Conservation (phyloP, 2,888 invertebrate genomes). For the Cheilosia grossa region DNA sequence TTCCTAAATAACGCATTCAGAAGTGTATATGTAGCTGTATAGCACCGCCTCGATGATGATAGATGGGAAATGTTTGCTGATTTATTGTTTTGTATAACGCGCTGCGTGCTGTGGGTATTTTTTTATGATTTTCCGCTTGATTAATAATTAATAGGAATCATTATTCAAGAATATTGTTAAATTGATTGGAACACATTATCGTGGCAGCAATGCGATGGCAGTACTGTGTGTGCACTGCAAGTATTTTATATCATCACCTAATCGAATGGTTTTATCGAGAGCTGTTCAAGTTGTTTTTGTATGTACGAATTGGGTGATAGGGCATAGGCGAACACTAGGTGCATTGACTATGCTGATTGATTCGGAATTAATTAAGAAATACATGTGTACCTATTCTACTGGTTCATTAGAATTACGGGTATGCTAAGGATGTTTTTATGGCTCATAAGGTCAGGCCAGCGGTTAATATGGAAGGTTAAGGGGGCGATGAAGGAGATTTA, state of each 20-base stretch:
- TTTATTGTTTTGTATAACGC: conserved; percentile 47
- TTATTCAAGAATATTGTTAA: conserved; percentile 48
- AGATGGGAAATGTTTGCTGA: conserved; percentile 54
- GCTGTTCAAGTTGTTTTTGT: too few relatives aligned
- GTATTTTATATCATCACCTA: too few relatives aligned
- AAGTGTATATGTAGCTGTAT: conserved; percentile 30
- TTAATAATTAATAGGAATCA: conserved; percentile 50
- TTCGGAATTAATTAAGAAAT: conserved; percentile 11
- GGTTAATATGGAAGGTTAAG: too few relatives aligned
- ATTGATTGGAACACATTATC: conserved; percentile 49
- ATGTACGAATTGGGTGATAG: too few relatives aligned
- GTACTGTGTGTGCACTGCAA: neutral
- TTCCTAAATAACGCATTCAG: conserved; percentile 45
- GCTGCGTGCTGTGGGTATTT: conserved; percentile 37
- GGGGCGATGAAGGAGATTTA: too few relatives aligned
- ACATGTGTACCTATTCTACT: neutral
- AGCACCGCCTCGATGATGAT: conserved; percentile 28
- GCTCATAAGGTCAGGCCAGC: too few relatives aligned
- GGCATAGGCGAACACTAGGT: too few relatives aligned
- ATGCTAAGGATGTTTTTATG: too few relatives aligned
- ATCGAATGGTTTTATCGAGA: neutral
- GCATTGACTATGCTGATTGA: too few relatives aligned
- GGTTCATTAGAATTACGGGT: neutral
- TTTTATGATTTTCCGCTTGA: conserved; percentile 51
- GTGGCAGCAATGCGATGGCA: neutral